These are phyloP conservation scores for Pseudomugil tenellus DNA, from an alignment of 2,797 vertebrate genomes.

Conservation along the genomic window DNA sequence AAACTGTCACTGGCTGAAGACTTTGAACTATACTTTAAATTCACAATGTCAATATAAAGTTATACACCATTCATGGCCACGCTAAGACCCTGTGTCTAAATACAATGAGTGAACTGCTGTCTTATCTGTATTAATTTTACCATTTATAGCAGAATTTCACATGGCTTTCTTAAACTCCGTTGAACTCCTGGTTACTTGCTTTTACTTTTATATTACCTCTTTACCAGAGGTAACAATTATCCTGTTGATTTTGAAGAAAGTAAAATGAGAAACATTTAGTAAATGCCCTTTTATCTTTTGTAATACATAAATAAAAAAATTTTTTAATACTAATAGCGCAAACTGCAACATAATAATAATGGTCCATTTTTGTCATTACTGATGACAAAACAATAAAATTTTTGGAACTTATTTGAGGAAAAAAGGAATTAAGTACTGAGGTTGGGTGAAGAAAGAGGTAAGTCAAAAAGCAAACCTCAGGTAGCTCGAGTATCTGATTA, in stretches of 20 bases:
- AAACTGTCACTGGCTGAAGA: slow-evolving; percentile 56
- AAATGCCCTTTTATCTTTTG: background rate
- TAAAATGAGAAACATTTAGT: background rate
- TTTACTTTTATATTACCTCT: slow-evolving; percentile 28
- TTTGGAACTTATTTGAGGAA: too few species aligned
- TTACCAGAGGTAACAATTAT: slow-evolving; percentile 5
- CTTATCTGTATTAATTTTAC: slow-evolving; percentile 39
- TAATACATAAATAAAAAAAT: too few species aligned
- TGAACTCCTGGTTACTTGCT: slow-evolving; percentile 30
- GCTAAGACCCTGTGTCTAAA: slow-evolving; percentile 50
- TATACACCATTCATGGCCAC: slow-evolving; percentile 44
- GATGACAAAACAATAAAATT: too few species aligned
- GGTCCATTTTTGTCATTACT: too few species aligned
- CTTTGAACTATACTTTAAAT: slow-evolving; percentile 46
- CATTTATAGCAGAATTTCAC: slow-evolving; percentile 34
- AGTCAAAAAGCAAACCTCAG: too few species aligned
- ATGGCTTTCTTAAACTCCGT: slow-evolving; percentile 34
- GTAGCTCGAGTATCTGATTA: too few species aligned
- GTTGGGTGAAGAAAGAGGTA: too few species aligned
- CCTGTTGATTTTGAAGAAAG: background rate
- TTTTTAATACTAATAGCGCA: too few species aligned
- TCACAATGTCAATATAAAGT: slow-evolving; percentile 48
- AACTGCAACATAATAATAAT: too few species aligned
- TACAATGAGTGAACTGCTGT: slow-evolving; percentile 23
- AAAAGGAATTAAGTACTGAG: too few species aligned